phyloP scores from a whole-genome alignment of 2,888 invertebrate species.

The Tinea pellionella region DNA sequence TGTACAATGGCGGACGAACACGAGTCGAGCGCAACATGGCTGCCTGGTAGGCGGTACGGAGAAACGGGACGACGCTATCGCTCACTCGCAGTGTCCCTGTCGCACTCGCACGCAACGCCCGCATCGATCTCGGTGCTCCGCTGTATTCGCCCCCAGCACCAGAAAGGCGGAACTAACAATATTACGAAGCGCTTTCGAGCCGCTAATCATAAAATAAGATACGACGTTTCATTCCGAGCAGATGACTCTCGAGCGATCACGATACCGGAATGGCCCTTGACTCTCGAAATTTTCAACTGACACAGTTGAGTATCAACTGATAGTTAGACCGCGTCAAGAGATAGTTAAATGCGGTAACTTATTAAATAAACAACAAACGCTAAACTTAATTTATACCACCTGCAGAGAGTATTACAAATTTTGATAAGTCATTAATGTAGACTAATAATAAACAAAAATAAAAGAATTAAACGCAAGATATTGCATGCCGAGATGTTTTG shows the following conservation, averaged over 20 bases:
- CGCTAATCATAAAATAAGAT: slow-evolving; percentile 71
- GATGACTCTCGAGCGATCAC: slow-evolving; percentile 66
- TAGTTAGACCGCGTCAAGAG: slow-evolving; percentile 29
- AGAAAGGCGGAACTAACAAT: slow-evolving; percentile 71
- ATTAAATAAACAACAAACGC: neutral
- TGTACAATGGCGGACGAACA: slow-evolving; percentile 67
- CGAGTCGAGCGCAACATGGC: slow-evolving; percentile 70
- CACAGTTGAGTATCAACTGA: slow-evolving; percentile 53
- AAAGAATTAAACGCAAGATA: neutral
- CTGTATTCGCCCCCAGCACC: slow-evolving; percentile 67
- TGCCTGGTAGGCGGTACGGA: slow-evolving; percentile 68
- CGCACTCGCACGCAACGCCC: slow-evolving; percentile 57
- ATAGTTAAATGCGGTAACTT: slow-evolving; percentile 20
- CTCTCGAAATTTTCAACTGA: slow-evolving; percentile 65
- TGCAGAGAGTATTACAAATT: no score
- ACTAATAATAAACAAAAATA: neutral
- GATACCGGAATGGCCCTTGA: slow-evolving; percentile 67
- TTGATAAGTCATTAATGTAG: no score
- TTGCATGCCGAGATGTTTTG: neutral
- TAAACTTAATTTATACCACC: no score
- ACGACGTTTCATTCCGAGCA: slow-evolving; percentile 70
- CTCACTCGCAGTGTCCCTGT: slow-evolving; percentile 40
- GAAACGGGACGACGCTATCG: slow-evolving; percentile 46
- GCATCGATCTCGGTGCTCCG: slow-evolving; percentile 54
- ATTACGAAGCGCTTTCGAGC: slow-evolving; percentile 71